Evolutionary conservation across 2,113 vertebrate species (phyloP), one percentile per base, ranked within the genome.

Genomic region (Conger conger): DNA sequence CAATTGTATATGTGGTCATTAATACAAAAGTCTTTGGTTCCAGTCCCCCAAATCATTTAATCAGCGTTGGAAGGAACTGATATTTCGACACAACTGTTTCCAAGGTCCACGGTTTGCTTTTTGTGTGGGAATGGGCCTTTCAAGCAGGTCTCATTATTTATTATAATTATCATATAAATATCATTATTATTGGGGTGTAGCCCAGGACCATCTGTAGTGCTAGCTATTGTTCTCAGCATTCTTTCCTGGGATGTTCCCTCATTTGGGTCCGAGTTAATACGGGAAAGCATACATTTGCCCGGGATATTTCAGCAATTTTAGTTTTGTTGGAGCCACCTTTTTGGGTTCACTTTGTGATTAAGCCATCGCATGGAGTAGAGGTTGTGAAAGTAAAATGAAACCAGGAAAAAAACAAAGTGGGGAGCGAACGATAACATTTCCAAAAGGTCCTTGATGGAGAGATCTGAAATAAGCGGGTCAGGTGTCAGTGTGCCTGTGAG

Each of bases 401-500:
- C 68, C 68, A 73, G 68, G 30, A 73, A 33, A 13, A 27, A 13
- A 33, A 73, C 30, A 27, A n/a, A 30, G 68, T 30, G 23, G 3
- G 23, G 60, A 3, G 27, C 16, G 20, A 7, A 30, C 7, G 20
- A n/a, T 33, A 33, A 73, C n/a, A 30, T 73, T 73, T n/a, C 27
- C 27, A 33, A 73, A 73, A 33, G 33, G 4, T 27, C 57, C 57
- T 6, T 63, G 18, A 20, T 27, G 3, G 18, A 23, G 20, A 63
- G 27, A 63, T 30, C 27, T 33, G n/a, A 68, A 68, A 33, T 33
- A 30, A 73, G 68, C 68, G 9, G 8, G 68, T 73, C 80, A 53
- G 82, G 85, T 87, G 45, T 89, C 45, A 1, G 4, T n/a, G 83
- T 86, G 82, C 87, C 60, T 16, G 33, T 27, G 9, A 30, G 4